Base-by-base conservation (phyloP, 2,797 vertebrate genomes). In the Cygnus olor region DNA sequence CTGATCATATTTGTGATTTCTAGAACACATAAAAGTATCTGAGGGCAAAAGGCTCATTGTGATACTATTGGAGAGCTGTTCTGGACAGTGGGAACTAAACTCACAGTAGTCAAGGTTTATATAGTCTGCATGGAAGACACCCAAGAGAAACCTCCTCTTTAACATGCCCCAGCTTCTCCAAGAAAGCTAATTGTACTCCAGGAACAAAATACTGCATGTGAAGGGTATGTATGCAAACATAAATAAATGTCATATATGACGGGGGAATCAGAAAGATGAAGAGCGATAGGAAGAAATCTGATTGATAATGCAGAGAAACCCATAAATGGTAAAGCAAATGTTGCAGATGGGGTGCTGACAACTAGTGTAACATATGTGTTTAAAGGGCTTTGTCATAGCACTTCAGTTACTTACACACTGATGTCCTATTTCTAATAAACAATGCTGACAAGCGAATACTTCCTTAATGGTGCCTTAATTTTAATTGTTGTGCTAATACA, bases 31-130 rank as follows among this genome's bases (percentile, higher is more conserved):
- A 16, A 56, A 42, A 34, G 18, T 53, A 44, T 6, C 20, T 53
- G 9, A 60, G 9, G 12, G 34, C 49, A 21, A 19, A 47, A 57
- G 15, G 6, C 1, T 64, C 3, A 1, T 10, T 1, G 0, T 40
- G 18, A n/a, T 10, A 20, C 2, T n/a, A 14, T n/a, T 68, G 58
- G 7, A 74, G 2, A 72, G 4, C 4, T 58, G 7, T 15, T 72
- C 38, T 44, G 69, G 9, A 10, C 49, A 36, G 6, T 27, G 16
- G 47, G 11, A 80, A 18, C 14, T 36, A 65, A 80, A 14, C 28
- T 10, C 70, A 14, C 18, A 21, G 18, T 7, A 76, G 8, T 27
- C 24, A 61, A 60, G 47, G 3, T 24, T 40, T 38, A 3, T 42
- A 19, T 2, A 42, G 3, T 21, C 6, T 65, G 0, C 28, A 27